Evolutionary conservation across 2,797 vertebrate species (phyloP).

Genomic region (Chaetophractus vellerosus): DNA sequence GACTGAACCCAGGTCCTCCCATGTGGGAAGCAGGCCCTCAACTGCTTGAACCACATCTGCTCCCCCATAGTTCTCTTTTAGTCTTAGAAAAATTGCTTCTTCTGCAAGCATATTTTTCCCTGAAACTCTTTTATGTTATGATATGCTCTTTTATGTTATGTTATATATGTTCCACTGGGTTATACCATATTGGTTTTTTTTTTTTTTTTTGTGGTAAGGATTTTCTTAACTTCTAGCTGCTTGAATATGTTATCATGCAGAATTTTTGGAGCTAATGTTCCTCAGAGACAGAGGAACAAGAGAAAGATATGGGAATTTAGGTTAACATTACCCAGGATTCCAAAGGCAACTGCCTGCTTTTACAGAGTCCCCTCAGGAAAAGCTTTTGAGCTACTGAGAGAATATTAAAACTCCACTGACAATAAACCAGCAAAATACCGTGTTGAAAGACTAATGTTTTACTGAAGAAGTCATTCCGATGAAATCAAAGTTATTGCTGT

Average conservation of each 20-base stretch:
- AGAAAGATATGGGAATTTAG: constrained; percentile 14
- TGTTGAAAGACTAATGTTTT: constrained; percentile 39
- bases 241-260: background rate
- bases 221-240: constrained; percentile 45
- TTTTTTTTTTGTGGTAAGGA: constrained; percentile 34
- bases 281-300: constrained; percentile 47
- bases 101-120: background rate
- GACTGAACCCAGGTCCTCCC: too few species aligned
- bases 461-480: constrained; percentile 33
- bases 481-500: constrained; percentile 50
- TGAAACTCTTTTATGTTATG: background rate
- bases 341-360: constrained; percentile 42
- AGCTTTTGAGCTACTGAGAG: constrained; percentile 28
- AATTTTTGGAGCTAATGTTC: constrained; percentile 32
- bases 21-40: too few species aligned
- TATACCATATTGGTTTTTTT: background rate
- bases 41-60: too few species aligned
- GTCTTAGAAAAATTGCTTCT: constrained; percentile 39
- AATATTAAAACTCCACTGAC: background rate
- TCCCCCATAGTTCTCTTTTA: background rate
- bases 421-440: constrained; percentile 45
- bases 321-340: constrained; percentile 41
- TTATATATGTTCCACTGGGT: too few species aligned
- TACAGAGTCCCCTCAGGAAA: constrained; percentile 37
- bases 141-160: background rate